Base-by-base conservation (phyloP, 1,140 invertebrate species). In the Solenopsis fugax region DNA sequence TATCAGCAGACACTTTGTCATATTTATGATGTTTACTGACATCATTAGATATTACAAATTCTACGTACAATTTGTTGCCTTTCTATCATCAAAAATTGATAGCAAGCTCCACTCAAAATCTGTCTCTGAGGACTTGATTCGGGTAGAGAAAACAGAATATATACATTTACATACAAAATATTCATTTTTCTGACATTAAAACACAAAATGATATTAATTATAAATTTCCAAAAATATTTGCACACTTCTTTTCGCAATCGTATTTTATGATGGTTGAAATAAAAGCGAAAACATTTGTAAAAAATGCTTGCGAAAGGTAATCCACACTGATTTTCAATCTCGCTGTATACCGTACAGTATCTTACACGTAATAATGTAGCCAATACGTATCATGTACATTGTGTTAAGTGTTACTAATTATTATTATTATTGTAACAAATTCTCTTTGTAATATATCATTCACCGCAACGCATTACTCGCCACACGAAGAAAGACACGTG, bases 391-490 rank as follows among this genome's bases (percentile, higher is more conserved):
- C 77, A 78, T 93, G 91, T 93, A 95, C 91, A 93, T 93, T 92
- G 80, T 56, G 73, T 92, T 93, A 91, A 93, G 84, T 86, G 85
- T 93, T 93, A 94, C 92, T 92, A 93, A 93, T 93, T 92, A 92
- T 92, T 85, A 92, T 92, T 85, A 92, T 89, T 86, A 92, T 85
- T 92, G 90, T 87, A 87, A 90, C 62, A 85, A 78, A 88, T 81
- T 89, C 72, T 90, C 86, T 92, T 93, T 91, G 88, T 94, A 94
- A 91, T 93, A 93, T 94, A 94, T 86, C 78, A 91, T 91, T 90
- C 69, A 89, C 21, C 56, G 24, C 64, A 37, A 64, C 34, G 41
- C 16, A 56, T 82, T 88, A 80, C 62, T 81, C 34, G 21, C 13
- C 37, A 16, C 21, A 71, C 21, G 24, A 34, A 54, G 69, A 73